phyloP scores from a whole-genome alignment of 2,113 vertebrate genomes.

The Sebastes schlegelii region DNA sequence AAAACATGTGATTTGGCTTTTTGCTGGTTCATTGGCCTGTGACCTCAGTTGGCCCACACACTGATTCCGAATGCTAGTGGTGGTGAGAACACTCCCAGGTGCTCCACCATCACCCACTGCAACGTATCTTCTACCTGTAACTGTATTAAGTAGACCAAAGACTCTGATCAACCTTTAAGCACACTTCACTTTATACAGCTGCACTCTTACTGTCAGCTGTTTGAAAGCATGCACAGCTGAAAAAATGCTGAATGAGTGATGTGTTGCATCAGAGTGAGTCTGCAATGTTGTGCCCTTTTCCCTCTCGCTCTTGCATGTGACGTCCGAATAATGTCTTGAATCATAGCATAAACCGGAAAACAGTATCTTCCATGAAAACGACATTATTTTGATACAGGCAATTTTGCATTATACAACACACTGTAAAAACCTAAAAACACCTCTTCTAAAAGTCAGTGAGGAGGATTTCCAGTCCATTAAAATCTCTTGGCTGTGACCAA shows the following conservation, averaged over 20 bases:
- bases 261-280: constrained; percentile 35
- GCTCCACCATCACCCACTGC: not conserved
- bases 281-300: constrained; percentile 44
- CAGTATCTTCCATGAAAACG: not conserved
- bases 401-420: not conserved
- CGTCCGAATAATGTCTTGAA: constrained; percentile 18
- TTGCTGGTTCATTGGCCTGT: constrained; percentile 49
- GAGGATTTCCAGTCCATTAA: not conserved
- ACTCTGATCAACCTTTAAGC: not conserved
- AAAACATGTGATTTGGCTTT: constrained; percentile 77
- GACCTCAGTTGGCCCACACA: constrained; percentile 22
- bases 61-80: constrained; percentile 34
- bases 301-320: constrained; percentile 49
- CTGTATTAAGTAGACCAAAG: not conserved
- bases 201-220: not conserved
- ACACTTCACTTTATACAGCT: constrained; percentile 9
- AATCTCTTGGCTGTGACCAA: not conserved
- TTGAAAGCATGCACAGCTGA: not conserved
- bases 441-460: not conserved
- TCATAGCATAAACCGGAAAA: not conserved
- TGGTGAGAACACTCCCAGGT: not conserved
- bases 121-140: not conserved
- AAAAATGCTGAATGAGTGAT: constrained; percentile 38
- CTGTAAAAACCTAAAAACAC: not conserved
- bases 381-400: not conserved